Base-by-base conservation (phyloP, 2,797 vertebrate species). In the Perodicticus potto region DNA sequence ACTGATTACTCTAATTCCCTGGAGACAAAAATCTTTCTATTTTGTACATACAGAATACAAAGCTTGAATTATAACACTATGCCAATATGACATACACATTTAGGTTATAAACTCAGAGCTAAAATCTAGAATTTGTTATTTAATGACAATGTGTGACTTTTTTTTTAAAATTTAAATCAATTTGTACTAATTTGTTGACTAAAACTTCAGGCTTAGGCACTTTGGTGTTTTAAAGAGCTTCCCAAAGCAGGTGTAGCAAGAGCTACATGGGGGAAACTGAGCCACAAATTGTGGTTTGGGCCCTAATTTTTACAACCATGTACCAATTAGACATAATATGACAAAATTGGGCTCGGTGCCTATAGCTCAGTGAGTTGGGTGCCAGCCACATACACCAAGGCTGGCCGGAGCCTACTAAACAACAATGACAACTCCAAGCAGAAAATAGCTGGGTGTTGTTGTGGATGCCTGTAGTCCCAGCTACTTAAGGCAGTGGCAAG, bases 141-240 rank as follows among this genome's bases (percentile, higher is more conserved):
- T 84, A 37, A 83, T 84, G 11, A 70, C 77, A 77, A 43, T 9
- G 6, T 59, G 43, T 49, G 55, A 22, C 45, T 29, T 63, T 85
- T 61, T 29, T 85, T 74, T 4, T 4, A 43, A 43, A 49, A 49
- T 49, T 61, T 88, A 72, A 91, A 91, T 88, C 17, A 57, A 73
- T 72, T 49, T 59, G 32, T 74, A 29, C 67, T 73, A 85, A 55
- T 34, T 91, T 78, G 25, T 93, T 96, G 25, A 80, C 63, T 20
- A 84, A 17, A 88, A 67, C 34, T 67, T 73, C 49, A 45, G n/a
- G 27, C 29, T 85, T 89, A 49, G 49, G 59, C 53, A 43, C 40
- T 91, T 83, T 32, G 29, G 55, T 65, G 13, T 91, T 96, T 76
- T 55, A 93, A 78, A 95, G n/a, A 91, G 37, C 16, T 80, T 87